These are phyloP conservation scores for Stichopus horrens DNA, from an alignment of 53 echinoderm and acorn worm species.

Conservation along the genomic window DNA sequence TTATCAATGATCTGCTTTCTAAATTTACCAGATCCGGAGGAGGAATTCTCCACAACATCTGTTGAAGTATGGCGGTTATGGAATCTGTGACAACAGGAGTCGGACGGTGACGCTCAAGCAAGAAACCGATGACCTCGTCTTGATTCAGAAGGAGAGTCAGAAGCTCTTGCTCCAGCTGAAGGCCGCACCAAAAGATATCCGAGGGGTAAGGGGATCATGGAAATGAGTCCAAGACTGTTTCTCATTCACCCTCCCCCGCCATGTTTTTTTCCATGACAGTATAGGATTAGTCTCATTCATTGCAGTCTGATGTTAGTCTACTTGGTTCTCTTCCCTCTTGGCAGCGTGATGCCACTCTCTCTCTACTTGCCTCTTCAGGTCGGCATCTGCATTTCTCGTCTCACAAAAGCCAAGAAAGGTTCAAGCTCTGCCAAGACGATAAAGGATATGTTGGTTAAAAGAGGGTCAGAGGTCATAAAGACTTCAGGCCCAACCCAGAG, in stretches of 20 bases:
- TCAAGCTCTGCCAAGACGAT: constrained; percentile 5
- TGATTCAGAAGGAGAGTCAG: constrained; percentile 54
- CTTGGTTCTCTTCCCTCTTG: too few species aligned
- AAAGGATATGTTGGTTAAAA: constrained; percentile 22
- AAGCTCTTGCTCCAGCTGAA: constrained; percentile 57
- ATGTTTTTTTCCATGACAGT: too few species aligned
- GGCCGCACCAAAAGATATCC: constrained; percentile 51
- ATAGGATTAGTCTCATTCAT: too few species aligned
- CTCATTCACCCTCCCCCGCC: too few species aligned
- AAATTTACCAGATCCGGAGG: constrained; percentile 26
- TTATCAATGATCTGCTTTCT: too few species aligned
- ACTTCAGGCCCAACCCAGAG: background rate
- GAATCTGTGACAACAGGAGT: constrained; percentile 66
- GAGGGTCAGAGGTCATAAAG: background rate
- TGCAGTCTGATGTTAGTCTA: too few species aligned
- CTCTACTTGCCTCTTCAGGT: background rate
- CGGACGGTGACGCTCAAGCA: constrained; percentile 58
- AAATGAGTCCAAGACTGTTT: too few species aligned
- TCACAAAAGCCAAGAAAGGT: background rate
- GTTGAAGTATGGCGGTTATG: constrained; percentile 72
- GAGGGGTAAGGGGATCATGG: constrained; percentile 57
- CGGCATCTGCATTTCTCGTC: background rate
- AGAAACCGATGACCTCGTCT: constrained; percentile 54
- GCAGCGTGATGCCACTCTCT: too few species aligned
- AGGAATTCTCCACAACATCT: constrained; percentile 61